Conservation (phyloP, 2,888 invertebrate genomes). For the Sphinx pinastri region DNA sequence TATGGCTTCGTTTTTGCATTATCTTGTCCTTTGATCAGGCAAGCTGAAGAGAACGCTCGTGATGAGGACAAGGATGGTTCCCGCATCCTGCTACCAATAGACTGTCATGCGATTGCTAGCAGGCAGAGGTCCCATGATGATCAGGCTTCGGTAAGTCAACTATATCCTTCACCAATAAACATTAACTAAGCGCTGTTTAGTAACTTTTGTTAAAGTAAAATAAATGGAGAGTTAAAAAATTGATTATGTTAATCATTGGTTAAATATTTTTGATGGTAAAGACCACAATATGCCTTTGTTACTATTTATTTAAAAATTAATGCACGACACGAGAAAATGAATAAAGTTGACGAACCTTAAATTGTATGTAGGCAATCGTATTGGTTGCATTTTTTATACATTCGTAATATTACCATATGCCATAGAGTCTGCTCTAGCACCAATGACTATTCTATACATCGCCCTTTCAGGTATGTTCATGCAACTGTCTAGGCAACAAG, state of each 20-base stretch:
- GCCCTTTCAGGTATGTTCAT: slow-evolving; percentile 70
- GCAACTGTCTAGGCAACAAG: slow-evolving; percentile 80
- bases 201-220: no score
- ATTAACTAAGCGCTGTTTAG: no score
- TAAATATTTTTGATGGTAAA: slow-evolving; percentile 15
- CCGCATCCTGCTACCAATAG: slow-evolving; percentile 61
- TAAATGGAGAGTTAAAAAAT: no score
- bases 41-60: slow-evolving; percentile 76
- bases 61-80: slow-evolving; percentile 75
- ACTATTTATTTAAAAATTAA: background rate
- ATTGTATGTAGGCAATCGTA: no score
- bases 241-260: background rate
- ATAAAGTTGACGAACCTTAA: no score
- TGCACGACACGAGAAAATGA: no score
- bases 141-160: slow-evolving; percentile 67
- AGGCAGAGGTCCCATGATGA: slow-evolving; percentile 69
- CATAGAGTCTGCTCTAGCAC: no score
- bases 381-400: no score
- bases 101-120: slow-evolving; percentile 55
- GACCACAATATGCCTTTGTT: background rate
- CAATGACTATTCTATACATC: no score
- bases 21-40: slow-evolving; percentile 52
- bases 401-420: no score
- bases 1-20: no score
- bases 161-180: background rate